These are phyloP conservation scores for Microplitis deprimator DNA, from an alignment of 2,888 invertebrate genomes.

Conservation along the genomic window DNA sequence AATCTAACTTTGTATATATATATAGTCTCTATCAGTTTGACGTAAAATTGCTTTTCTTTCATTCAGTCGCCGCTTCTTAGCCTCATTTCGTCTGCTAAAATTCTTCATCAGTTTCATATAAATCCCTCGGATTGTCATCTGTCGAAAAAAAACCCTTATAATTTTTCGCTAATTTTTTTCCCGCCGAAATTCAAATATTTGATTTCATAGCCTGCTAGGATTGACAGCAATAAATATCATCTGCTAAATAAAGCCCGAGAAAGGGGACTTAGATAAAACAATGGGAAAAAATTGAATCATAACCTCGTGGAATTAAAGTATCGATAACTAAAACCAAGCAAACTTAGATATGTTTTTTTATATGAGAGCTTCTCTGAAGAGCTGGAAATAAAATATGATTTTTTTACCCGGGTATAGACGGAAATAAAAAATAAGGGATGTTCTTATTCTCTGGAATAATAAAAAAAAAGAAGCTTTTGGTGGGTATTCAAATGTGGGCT, in stretches of 20 bases:
- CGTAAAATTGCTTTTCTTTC: constrained; percentile 30
- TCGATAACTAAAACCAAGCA: constrained; percentile 50
- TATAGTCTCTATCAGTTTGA: constrained; percentile 14
- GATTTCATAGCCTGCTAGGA: constrained; percentile 46
- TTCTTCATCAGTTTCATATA: not conserved
- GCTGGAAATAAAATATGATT: not conserved
- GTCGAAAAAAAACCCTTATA: not conserved
- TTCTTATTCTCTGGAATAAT: not conserved
- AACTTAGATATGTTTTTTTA: constrained; percentile 44
- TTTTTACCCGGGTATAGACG: not conserved
- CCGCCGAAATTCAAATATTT: too few species aligned
- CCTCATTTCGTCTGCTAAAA: constrained; percentile 26
- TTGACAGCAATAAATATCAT: constrained; percentile 70
- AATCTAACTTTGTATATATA: not conserved
- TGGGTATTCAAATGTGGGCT: constrained; percentile 67
- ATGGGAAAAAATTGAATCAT: constrained; percentile 59
- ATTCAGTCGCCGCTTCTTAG: constrained; percentile 19
- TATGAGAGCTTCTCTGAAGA: constrained; percentile 8
- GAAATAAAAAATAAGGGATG: not conserved
- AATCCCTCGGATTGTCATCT: not conserved
- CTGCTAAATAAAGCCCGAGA: constrained; percentile 66
- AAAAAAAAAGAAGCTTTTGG: not conserved
- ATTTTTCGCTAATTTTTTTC: not conserved
- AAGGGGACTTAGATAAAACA: constrained; percentile 30
- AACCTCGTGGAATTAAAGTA: constrained; percentile 63